Conservation (phyloP, 2,888 invertebrate species). For the Pachymerium ferrugineum region DNA sequence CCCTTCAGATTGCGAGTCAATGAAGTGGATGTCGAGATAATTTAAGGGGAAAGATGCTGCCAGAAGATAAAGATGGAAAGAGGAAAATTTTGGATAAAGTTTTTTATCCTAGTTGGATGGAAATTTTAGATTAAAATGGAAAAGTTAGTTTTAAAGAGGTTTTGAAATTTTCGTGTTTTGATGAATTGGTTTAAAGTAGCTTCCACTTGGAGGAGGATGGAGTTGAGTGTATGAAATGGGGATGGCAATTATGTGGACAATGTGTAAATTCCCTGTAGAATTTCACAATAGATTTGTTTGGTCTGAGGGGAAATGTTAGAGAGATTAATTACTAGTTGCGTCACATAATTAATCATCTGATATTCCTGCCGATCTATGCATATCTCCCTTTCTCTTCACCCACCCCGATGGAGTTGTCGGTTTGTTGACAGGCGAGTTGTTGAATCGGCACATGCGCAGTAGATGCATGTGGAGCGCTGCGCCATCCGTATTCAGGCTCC, state of each 20-base stretch:
- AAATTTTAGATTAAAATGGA: too few species aligned
- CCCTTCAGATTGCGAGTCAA: background rate
- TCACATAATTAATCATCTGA: slow-evolving; percentile 6
- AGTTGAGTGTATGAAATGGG: background rate
- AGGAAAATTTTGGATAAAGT: too few species aligned
- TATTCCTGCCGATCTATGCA: too few species aligned
- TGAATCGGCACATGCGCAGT: background rate
- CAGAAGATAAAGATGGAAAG: too few species aligned
- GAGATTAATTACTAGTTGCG: slow-evolving; percentile 11
- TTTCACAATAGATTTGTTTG: slow-evolving; percentile 7
- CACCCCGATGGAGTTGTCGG: slow-evolving; percentile 4
- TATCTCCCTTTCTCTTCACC: too few species aligned
- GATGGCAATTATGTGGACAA: slow-evolving; percentile 19
- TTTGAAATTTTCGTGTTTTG: too few species aligned
- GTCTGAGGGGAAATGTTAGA: background rate
- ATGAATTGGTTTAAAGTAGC: too few species aligned
- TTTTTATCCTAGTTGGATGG: too few species aligned
- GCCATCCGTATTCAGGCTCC: slow-evolving; percentile 10
- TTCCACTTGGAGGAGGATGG: too few species aligned
- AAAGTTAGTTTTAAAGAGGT: background rate
- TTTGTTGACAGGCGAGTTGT: slow-evolving; percentile 15
- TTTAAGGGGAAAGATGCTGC: background rate
- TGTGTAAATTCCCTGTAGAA: background rate
- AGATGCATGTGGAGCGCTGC: background rate
- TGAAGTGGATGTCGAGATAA: background rate